Conservation (phyloP, 2,113 vertebrate genomes). For the Neotoma lepida region DNA sequence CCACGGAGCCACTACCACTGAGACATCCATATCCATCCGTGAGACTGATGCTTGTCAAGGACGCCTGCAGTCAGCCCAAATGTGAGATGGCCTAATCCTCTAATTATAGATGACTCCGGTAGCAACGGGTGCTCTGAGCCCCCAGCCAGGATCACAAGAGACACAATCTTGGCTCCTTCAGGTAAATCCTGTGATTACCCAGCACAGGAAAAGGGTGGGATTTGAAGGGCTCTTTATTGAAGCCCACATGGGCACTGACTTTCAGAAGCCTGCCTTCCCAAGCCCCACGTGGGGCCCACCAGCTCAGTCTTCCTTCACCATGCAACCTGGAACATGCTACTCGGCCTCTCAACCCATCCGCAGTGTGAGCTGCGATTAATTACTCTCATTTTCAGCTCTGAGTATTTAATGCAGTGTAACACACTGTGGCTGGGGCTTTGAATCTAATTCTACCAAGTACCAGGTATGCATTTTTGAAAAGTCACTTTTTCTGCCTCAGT, state of each 20-base stretch:
- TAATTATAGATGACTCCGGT: slow-evolving; percentile 75
- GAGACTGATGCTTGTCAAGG: slow-evolving; percentile 67
- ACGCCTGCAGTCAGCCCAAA: slow-evolving; percentile 71
- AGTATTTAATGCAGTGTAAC: not conserved
- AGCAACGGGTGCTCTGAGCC: slow-evolving; percentile 65
- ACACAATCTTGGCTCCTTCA: slow-evolving; percentile 72
- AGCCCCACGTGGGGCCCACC: not conserved
- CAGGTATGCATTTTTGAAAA: not conserved
- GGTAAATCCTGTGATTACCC: slow-evolving; percentile 79
- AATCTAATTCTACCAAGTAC: not conserved
- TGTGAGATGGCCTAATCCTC: slow-evolving; percentile 75
- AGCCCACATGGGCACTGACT: slow-evolving; percentile 50
- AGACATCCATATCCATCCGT: not conserved
- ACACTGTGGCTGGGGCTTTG: not conserved
- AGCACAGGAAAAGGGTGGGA: slow-evolving; percentile 55
- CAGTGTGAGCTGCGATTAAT: not conserved
- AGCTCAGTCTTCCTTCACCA: not conserved
- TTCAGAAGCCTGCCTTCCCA: slow-evolving; percentile 63
- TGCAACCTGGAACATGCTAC: not conserved
- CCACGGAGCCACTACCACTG: slow-evolving; percentile 44
- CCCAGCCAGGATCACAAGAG: slow-evolving; percentile 79
- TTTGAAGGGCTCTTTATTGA: slow-evolving; percentile 73
- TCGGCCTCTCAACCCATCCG: not conserved
- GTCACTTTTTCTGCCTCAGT: not conserved
- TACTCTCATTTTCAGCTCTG: not conserved